Evolutionary conservation across 2,797 vertebrate species (phyloP).

Genomic region (Spinus olivaceus): DNA sequence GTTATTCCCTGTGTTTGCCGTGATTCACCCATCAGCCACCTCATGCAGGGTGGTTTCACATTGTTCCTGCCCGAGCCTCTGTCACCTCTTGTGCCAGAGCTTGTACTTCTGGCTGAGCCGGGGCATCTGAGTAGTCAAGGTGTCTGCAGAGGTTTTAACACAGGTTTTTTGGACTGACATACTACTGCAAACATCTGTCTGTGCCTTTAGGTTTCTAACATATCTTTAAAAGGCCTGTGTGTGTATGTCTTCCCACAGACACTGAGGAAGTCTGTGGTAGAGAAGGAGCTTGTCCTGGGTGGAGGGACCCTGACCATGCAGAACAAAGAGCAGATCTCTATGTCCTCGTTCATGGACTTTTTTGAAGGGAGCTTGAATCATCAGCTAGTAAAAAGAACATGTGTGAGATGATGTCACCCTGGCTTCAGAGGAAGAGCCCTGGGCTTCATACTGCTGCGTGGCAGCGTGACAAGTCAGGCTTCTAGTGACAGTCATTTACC

Average conservation of each 20-base stretch:
- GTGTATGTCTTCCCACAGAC: neutral
- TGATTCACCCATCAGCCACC: neutral
- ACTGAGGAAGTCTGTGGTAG: constrained; percentile 15
- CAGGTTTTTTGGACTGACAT: neutral
- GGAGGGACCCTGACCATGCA: neutral
- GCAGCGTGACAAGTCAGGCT: neutral
- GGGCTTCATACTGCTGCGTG: neutral
- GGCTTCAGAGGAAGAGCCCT: neutral
- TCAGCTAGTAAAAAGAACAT: neutral
- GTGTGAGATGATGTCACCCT: constrained; percentile 36
- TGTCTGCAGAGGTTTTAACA: neutral
- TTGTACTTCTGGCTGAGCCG: neutral
- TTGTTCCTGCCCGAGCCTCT: neutral
- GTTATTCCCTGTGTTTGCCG: neutral
- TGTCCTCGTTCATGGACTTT: fast-evolving
- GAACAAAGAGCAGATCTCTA: neutral
- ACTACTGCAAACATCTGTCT: neutral
- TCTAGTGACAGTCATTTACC: neutral
- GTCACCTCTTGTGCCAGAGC: neutral
- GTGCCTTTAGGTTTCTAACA: neutral
- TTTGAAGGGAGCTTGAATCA: neutral
- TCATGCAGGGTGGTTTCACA: neutral
- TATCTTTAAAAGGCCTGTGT: neutral
- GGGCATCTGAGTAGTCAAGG: neutral
- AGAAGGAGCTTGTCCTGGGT: neutral